Evolutionary conservation across 30 jellyfish, hydroid and myxozoan genomes (phyloP).

Genomic region (Nemopilema nomurai): DNA sequence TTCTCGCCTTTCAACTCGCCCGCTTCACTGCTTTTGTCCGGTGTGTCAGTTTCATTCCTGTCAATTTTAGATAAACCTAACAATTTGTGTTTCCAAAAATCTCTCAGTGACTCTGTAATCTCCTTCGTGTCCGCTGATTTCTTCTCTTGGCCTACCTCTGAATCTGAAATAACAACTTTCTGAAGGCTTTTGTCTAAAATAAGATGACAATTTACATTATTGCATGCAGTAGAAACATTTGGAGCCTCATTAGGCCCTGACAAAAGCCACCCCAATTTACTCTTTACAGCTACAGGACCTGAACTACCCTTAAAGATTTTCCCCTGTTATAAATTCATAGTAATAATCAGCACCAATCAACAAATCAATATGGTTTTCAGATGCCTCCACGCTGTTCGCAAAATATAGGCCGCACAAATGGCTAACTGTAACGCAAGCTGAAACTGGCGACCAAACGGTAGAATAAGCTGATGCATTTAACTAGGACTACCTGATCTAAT

Average conservation of each 20-base stretch:
- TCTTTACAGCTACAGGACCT: too few relatives aligned
- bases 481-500: neutral
- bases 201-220: neutral
- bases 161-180: too few relatives aligned
- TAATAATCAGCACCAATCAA: too few relatives aligned
- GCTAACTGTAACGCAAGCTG: conserved; percentile 23
- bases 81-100: conserved; percentile 33
- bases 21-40: neutral
- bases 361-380: too few relatives aligned
- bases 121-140: conserved; percentile 21
- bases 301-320: neutral
- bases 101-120: conserved; percentile 12
- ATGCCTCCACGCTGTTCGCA: neutral
- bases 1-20: neutral
- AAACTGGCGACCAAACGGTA: neutral
- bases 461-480: conserved; percentile 2
- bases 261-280: neutral
- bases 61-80: conserved; percentile 1
- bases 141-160: neutral
- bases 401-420: conserved; percentile 17
- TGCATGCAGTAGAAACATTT: neutral
- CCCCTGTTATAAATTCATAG: too few relatives aligned
- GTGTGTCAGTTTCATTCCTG: too few relatives aligned
- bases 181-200: too few relatives aligned
- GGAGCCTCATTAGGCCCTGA: neutral